Evolutionary conservation across 2,888 invertebrate genomes (phyloP).

Genomic region (Atethmia centrago): DNA sequence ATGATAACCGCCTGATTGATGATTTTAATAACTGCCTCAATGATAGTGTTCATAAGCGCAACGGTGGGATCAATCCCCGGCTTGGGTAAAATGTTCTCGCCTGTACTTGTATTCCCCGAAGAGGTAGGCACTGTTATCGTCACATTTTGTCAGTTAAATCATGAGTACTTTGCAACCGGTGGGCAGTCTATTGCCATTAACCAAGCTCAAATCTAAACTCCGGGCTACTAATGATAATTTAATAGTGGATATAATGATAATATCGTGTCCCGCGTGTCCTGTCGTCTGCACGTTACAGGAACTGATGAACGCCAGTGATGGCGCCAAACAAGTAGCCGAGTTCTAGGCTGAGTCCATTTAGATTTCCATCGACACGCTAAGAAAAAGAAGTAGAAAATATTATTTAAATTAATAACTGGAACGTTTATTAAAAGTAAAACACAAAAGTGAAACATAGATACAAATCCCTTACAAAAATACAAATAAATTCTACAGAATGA

Average conservation of each 20-base stretch:
- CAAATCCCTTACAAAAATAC: background rate
- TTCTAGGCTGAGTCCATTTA: no score
- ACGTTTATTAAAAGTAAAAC: background rate
- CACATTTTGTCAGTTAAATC: background rate
- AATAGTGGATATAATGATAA: no score
- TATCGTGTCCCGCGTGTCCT: no score
- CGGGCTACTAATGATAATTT: no score
- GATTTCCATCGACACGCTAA: no score
- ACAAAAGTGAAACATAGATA: background rate
- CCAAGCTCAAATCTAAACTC: no score
- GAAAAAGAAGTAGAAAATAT: no score
- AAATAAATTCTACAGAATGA: background rate
- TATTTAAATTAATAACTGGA: no score
- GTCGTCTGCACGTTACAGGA: no score
- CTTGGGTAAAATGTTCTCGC: background rate
- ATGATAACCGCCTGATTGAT: no score
- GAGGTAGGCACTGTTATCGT: background rate
- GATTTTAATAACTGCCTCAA: background rate
- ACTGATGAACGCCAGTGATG: no score
- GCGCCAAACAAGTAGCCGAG: no score
- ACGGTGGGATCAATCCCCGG: background rate
- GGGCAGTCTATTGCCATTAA: background rate
- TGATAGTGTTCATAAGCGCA: background rate
- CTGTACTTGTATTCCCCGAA: background rate
- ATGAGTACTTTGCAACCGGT: background rate